Conservation (phyloP, 2,888 invertebrate species). For the Lepeophtheirus nordmannii region DNA sequence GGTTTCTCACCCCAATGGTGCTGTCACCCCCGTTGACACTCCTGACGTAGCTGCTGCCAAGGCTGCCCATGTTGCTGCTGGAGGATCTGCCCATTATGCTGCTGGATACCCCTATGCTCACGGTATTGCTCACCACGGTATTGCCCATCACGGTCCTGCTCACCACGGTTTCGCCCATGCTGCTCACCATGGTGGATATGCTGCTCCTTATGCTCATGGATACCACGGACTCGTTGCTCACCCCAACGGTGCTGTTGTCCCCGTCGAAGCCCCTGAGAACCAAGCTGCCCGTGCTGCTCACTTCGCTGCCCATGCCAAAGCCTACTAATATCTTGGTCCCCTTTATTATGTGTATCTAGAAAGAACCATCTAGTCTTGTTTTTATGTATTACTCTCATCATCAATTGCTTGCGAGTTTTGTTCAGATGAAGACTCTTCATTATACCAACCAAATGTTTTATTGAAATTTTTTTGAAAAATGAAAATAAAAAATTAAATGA, state of each 20-base stretch:
- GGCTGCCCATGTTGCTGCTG: conserved; percentile 23
- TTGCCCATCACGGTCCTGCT: not conserved
- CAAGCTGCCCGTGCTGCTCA: conserved; percentile 24
- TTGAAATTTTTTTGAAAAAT: too few relatives aligned
- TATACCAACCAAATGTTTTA: not conserved
- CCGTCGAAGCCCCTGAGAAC: conserved; percentile 19
- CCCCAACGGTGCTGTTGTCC: conserved; percentile 24
- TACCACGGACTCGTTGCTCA: conserved; percentile 21
- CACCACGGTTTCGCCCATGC: not conserved
- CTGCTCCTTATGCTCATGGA: conserved; percentile 10
- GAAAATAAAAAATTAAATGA: too few relatives aligned
- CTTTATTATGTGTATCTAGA: too few relatives aligned
- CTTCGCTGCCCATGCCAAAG: conserved; percentile 19
- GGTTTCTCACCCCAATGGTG: conserved; percentile 23
- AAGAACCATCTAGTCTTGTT: conserved; percentile 7
- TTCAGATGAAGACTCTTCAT: conserved; percentile 1
- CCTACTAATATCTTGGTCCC: not conserved
- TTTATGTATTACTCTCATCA: not conserved
- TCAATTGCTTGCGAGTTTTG: not conserved
- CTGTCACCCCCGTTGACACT: conserved; percentile 20
- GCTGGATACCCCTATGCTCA: conserved; percentile 14
- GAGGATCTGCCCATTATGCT: conserved; percentile 13
- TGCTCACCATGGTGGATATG: not conserved
- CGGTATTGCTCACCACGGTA: not conserved
- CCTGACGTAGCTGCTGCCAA: conserved; percentile 24